phyloP scores from a whole-genome alignment of 2,888 invertebrate genomes.

The Sesia apiformis region DNA sequence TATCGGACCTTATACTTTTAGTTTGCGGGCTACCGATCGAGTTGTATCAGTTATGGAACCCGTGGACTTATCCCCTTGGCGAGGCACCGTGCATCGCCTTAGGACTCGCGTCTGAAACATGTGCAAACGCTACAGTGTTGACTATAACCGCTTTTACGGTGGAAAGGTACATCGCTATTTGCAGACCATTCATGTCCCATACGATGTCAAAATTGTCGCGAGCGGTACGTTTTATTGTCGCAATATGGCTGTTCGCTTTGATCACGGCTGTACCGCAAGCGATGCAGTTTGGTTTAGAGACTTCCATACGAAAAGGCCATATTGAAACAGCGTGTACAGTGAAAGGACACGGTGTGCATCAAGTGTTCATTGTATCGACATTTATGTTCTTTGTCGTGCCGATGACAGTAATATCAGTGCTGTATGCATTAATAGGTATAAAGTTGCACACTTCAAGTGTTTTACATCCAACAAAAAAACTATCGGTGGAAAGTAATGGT shows the following conservation, averaged over 20 bases:
- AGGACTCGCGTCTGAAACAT: conserved; percentile 89
- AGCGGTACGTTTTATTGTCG: conserved; percentile 82
- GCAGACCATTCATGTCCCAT: conserved; percentile 88
- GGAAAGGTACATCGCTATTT: conserved; percentile 91
- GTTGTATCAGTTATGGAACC: conserved; percentile 83
- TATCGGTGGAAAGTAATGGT: conserved; percentile 59
- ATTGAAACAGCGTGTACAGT: conserved; percentile 74
- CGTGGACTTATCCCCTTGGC: conserved; percentile 82
- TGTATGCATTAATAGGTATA: conserved; percentile 85
- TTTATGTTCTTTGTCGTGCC: conserved; percentile 90
- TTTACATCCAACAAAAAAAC: conserved; percentile 74
- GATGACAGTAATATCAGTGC: conserved; percentile 88
- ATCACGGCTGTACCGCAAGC: conserved; percentile 85
- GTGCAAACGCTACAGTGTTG: conserved; percentile 87
- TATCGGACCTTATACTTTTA: conserved; percentile 83
- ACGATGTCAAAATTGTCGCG: conserved; percentile 89
- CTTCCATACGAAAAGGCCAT: conserved; percentile 52
- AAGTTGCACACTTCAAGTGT: conserved; percentile 79
- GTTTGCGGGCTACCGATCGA: conserved; percentile 87
- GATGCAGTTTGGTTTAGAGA: conserved; percentile 85
- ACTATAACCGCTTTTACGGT: conserved; percentile 92
- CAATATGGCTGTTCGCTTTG: conserved; percentile 86
- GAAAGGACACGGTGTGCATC: conserved; percentile 74
- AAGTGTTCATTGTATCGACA: conserved; percentile 86
- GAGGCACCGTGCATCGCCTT: conserved; percentile 84